Percentiles rank a stretch among this genome's conserved stretches.
Conservation (phyloP, 2,888 invertebrate genomes). For the Yponomeuta malinellus region DNA sequence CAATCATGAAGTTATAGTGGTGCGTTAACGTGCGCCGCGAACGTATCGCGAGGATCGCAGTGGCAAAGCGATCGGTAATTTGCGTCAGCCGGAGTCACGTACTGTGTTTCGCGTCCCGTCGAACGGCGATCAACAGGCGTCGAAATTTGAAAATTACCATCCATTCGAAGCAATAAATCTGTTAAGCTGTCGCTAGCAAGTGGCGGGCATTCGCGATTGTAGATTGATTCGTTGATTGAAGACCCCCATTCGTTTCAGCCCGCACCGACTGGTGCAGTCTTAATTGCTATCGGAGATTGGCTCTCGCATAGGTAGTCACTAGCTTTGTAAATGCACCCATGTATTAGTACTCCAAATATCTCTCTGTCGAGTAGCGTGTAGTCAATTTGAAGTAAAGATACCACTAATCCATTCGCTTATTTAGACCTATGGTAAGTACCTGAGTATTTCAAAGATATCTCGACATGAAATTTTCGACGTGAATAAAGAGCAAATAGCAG, state of each 20-base stretch:
- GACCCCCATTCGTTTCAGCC: constrained; percentile 69
- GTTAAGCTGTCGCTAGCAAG: constrained; percentile 69
- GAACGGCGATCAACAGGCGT: constrained; percentile 59
- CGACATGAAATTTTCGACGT: not conserved
- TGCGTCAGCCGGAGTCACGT: constrained; percentile 22
- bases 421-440: not conserved
- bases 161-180: constrained; percentile 67
- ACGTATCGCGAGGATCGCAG: constrained; percentile 8
- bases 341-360: constrained; percentile 15
- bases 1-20: not conserved
- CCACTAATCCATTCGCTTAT: not conserved
- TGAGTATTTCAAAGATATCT: not conserved
- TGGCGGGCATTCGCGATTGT: constrained; percentile 69
- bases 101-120: constrained; percentile 19
- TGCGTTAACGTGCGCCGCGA: not conserved
- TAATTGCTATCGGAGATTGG: constrained; percentile 70
- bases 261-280: constrained; percentile 58
- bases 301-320: constrained; percentile 21
- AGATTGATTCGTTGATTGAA: constrained; percentile 76
- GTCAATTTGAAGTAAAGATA: not conserved
- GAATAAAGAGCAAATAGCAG: constrained; percentile 13
- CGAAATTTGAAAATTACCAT: constrained; percentile 69
- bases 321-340: constrained; percentile 14
- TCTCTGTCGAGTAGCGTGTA: not conserved
- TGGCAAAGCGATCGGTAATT: constrained; percentile 19